Evolutionary conservation across 2,888 invertebrate genomes (phyloP).

Genomic region (Leptinotarsa juncta): DNA sequence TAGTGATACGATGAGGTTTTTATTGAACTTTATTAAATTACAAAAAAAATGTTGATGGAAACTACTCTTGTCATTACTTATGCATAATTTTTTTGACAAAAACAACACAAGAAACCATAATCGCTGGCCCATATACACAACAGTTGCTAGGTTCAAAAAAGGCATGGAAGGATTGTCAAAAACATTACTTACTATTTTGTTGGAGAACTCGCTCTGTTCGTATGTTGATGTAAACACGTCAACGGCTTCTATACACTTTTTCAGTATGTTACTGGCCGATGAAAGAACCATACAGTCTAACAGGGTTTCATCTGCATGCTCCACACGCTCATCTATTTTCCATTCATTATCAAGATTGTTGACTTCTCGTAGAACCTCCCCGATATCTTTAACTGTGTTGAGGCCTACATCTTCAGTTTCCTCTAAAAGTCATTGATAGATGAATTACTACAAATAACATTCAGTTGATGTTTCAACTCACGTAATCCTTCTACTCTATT

Average conservation of each 20-base stretch:
- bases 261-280: constrained; percentile 57
- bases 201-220: constrained; percentile 67
- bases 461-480: constrained; percentile 40
- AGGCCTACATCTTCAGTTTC: constrained; percentile 47
- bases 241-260: constrained; percentile 59
- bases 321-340: constrained; percentile 55
- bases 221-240: constrained; percentile 66
- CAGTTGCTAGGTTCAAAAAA: no score
- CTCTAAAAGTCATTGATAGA: constrained; percentile 38
- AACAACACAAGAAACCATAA: no score
- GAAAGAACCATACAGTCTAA: constrained; percentile 59
- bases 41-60: no score
- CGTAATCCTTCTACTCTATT: constrained; percentile 55
- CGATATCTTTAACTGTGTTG: constrained; percentile 53
- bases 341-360: constrained; percentile 56
- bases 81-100: no score
- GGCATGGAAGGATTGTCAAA: no score
- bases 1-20: no score
- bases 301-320: constrained; percentile 60
- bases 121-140: no score
- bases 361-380: constrained; percentile 55
- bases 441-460: neutral
- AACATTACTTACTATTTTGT: constrained; percentile 64
- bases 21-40: no score
- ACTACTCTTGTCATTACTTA: no score